A percentile compares a stretch with the other conserved stretches of the same genome.
phyloP scores from a whole-genome alignment of 2,113 vertebrate species.

The Pseudois nayaur region DNA sequence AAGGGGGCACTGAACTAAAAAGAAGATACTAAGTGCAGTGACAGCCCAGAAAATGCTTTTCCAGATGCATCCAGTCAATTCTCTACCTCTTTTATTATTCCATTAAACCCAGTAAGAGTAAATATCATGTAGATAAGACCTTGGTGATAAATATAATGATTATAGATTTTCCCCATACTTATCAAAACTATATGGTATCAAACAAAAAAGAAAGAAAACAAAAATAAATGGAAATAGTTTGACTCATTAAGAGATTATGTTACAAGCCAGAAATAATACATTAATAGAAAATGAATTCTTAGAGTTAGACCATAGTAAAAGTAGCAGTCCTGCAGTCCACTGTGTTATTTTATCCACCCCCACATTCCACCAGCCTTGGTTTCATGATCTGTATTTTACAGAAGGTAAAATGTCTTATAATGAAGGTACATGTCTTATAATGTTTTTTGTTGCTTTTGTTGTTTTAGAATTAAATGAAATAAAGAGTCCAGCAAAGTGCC shows the following conservation, averaged over 20 bases:
- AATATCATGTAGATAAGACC: not conserved
- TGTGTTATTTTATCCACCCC: not conserved
- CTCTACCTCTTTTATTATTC: not conserved
- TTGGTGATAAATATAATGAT: not conserved
- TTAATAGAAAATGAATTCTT: not conserved
- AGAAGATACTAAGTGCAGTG: not conserved
- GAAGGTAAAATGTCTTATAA: not conserved
- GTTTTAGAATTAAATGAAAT: not conserved
- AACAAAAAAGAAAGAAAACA: not conserved
- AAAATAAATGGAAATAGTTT: not conserved
- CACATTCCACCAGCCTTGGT: not conserved
- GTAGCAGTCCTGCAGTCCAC: not conserved
- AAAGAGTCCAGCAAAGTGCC: not conserved
- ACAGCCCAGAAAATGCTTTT: not conserved
- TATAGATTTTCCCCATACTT: not conserved
- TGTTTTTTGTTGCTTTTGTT: not conserved
- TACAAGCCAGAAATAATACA: not conserved
- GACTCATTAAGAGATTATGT: not conserved
- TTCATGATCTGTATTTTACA: not conserved
- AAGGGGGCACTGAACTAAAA: not conserved
- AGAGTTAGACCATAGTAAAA: not conserved
- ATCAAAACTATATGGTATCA: not conserved
- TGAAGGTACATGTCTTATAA: not conserved
- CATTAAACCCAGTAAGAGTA: not conserved
- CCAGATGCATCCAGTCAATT: not conserved